A percentile compares a stretch with the other conserved stretches of the same genome.
Evolutionary conservation across 2,113 vertebrate genomes (phyloP).

Genomic region (Puffinus mauretanicus): DNA sequence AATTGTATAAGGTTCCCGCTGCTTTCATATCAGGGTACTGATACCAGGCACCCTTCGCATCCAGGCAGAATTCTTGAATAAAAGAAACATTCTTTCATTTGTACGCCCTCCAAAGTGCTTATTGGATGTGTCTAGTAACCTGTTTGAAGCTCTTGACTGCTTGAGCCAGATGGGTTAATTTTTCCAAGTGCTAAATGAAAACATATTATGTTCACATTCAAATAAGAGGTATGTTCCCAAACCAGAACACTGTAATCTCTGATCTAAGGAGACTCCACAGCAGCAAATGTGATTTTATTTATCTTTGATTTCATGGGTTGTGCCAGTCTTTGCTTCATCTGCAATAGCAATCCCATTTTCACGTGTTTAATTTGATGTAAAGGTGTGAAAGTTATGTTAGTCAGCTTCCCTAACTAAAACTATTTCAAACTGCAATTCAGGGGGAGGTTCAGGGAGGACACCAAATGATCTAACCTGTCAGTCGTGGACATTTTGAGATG

Average conservation of each 20-base stretch:
- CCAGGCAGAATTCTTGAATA: not conserved
- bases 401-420: conserved; percentile 43
- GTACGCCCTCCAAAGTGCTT: fast-evolving
- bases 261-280: not conserved
- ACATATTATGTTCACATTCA: not conserved
- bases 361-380: conserved; percentile 42
- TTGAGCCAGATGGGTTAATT: not conserved
- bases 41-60: not conserved
- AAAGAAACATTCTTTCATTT: not conserved
- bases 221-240: not conserved
- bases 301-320: not conserved
- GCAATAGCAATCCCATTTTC: not conserved
- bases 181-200: not conserved
- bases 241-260: not conserved
- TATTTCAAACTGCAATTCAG: conserved; percentile 47
- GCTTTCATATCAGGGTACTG: not conserved
- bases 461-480: conserved; percentile 65
- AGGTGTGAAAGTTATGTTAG: conserved; percentile 43
- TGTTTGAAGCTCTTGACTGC: not conserved
- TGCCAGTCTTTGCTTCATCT: not conserved
- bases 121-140: not conserved
- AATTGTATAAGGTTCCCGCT: not conserved
- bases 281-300: not conserved
- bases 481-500: conserved; percentile 68
- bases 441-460: conserved; percentile 6